phyloP scores from a whole-genome alignment of 2,113 vertebrate species.

The Catharus bicknelli region DNA sequence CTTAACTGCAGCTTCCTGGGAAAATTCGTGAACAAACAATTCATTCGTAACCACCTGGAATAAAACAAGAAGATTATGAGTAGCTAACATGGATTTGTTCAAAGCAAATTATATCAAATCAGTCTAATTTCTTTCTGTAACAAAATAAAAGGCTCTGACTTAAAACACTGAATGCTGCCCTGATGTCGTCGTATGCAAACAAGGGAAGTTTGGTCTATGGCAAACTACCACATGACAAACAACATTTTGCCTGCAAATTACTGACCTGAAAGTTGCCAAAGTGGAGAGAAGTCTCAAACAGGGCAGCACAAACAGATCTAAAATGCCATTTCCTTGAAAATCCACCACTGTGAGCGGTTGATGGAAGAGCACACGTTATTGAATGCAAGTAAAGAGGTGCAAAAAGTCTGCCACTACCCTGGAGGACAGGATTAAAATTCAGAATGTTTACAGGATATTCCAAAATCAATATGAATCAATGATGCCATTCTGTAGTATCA shows the following conservation, averaged over 20 bases:
- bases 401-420: background rate
- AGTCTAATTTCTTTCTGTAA: background rate
- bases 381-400: background rate
- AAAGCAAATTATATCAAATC: conserved; percentile 20
- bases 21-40: conserved; percentile 22
- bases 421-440: background rate
- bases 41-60: conserved; percentile 15
- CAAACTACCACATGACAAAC: background rate
- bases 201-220: background rate
- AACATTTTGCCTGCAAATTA: background rate
- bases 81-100: background rate
- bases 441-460: background rate
- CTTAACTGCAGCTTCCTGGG: conserved; percentile 23
- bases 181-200: background rate
- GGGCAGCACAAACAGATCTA: background rate
- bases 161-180: background rate
- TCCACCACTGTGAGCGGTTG: background rate
- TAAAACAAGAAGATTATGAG: background rate
- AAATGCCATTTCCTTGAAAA: background rate
- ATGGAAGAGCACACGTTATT: rapidly evolving
- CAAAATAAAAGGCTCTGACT: background rate
- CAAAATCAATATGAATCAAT: background rate
- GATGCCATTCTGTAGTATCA: background rate
- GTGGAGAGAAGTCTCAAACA: background rate
- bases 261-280: background rate